These are phyloP conservation scores for Alligator mississippiensis DNA, from an alignment of 2,113 vertebrate species.

Conservation along the genomic window DNA sequence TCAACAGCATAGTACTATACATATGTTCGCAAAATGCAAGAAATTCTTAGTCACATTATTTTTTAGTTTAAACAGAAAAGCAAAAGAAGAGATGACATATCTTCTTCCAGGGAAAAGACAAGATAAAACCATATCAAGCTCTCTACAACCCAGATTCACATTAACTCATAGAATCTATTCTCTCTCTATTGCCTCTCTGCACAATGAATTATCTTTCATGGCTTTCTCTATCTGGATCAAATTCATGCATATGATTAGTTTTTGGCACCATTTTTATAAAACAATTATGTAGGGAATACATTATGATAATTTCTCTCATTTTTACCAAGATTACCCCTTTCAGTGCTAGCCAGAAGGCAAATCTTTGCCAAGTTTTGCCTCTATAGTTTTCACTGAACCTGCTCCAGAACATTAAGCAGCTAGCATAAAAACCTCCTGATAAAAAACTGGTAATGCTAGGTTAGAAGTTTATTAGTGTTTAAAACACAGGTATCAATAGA, in stretches of 20 bases:
- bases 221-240: constrained; percentile 13
- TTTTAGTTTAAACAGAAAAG: background rate
- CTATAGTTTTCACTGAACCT: constrained; percentile 17
- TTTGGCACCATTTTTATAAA: background rate
- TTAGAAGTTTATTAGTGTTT: background rate
- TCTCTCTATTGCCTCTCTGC: background rate
- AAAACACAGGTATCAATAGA: constrained; percentile 28
- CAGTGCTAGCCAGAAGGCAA: background rate
- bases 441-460: background rate
- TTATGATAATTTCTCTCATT: background rate
- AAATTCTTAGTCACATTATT: background rate
- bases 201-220: background rate
- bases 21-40: background rate
- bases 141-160: background rate
- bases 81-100: background rate
- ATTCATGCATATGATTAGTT: background rate
- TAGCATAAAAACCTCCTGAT: background rate
- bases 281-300: background rate
- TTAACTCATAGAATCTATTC: constrained; percentile 16
- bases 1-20: background rate
- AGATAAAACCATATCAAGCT: background rate
- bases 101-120: background rate
- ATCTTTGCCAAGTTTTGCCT: background rate
- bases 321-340: background rate
- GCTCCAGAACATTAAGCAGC: background rate